Evolutionary conservation across 2,888 invertebrate species (phyloP), one percentile per base, ranked within the genome.

Genomic region (Drosophila setosimentum): DNA sequence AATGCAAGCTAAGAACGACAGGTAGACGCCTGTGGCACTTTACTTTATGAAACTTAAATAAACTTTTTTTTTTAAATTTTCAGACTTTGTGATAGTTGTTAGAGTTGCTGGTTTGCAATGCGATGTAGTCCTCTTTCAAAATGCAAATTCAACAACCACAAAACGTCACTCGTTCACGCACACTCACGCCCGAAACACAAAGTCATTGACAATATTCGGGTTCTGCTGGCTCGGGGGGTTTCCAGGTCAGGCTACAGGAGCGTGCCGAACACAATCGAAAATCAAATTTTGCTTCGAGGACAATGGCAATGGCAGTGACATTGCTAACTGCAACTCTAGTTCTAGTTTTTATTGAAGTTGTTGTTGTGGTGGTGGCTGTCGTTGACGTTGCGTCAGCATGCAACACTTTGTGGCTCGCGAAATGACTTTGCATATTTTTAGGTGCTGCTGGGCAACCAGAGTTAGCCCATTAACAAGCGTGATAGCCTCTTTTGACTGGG

Each of bases 281-380:
- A 82, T 87, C 85, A 87, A 87, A 82, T 87, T 85, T 89, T 77
- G 77, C 70, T 79, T 76, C 65, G 60, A 71, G 59, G 21, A 69
- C 82, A 69, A 70, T 76, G 76, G 71, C 87, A 69, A 45, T 82
- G 81, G 73, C 68, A 83, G 70, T 86, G 84, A 76, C 89, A 87
- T 87, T 83, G 89, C 64, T 54, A 68, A 58, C 68, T 60, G 59
- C 37, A 63, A 61, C 48, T 48, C 50, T 59, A 68, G 68, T 49
- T 42, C 45, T 58, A 54, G 55, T 53, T 45, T 35, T 18, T 35
- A 51, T 48, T 48, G 24, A 30, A 49, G 8, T 40, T 29, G n/a
- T 8, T 40, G 16, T 35, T 21, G 6, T 70, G n/a, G 63, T 33
- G 59, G 62, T 59, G 29, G 33, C 27, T 48, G 50, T 3, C 61